Percentiles rank a stretch among this genome's conserved stretches.
phyloP scores from a whole-genome alignment of 2,113 vertebrate genomes.

The Pionites leucogaster region DNA sequence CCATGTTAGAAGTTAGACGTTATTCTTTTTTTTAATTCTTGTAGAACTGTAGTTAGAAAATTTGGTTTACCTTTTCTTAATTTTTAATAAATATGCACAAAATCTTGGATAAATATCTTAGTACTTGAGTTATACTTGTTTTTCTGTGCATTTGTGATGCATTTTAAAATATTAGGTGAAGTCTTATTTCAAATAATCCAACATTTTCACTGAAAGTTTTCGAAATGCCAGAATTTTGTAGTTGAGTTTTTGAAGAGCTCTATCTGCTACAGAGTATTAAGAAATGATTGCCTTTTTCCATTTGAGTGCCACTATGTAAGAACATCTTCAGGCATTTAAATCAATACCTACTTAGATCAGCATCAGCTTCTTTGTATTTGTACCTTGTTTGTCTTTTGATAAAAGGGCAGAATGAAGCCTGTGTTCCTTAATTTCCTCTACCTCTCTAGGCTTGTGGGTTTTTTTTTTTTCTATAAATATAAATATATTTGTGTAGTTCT shows the following conservation, averaged over 20 bases:
- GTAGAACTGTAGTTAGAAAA: background rate
- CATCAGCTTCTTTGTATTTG: background rate
- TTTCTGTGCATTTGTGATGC: background rate
- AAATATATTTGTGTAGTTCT: background rate
- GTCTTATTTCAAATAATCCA: background rate
- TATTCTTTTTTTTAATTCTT: background rate
- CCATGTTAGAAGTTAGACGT: background rate
- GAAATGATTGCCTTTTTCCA: background rate
- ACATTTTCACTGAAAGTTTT: background rate
- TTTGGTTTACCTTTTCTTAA: background rate
- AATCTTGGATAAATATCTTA: background rate
- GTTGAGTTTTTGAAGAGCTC: background rate
- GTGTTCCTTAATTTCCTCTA: background rate
- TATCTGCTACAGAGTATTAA: background rate
- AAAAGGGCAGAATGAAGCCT: background rate
- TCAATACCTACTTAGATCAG: background rate
- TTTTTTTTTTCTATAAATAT: background rate
- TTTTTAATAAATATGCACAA: background rate
- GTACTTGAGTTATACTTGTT: background rate
- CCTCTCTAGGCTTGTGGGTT: fast-evolving
- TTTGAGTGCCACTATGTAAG: background rate
- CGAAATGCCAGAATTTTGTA: background rate
- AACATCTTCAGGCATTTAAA: background rate
- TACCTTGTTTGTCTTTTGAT: background rate
- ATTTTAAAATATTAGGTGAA: background rate